A percentile compares a stretch with the other conserved stretches of the same genome.
phyloP scores from a whole-genome alignment of 2,113 vertebrate species.

The Nothobranchius kuhntae region DNA sequence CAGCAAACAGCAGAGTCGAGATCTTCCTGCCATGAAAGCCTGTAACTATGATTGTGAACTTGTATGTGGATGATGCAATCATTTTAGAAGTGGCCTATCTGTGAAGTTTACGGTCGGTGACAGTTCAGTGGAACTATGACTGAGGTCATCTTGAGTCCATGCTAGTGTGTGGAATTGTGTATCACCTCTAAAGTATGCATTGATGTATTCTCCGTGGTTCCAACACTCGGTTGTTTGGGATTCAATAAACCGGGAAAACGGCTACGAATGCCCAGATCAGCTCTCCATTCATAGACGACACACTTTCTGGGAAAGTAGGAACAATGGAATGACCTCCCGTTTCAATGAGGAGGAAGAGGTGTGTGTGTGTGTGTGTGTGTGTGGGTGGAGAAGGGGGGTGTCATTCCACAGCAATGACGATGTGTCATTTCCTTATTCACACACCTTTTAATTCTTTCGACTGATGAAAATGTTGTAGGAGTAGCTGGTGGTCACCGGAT shows the following conservation, averaged over 20 bases:
- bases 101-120: slow-evolving; percentile 17
- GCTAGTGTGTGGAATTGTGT: background rate
- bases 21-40: background rate
- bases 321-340: slow-evolving; percentile 61
- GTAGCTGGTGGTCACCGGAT: background rate
- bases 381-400: too few relatives aligned
- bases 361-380: too few relatives aligned
- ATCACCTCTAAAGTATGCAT: slow-evolving; percentile 21
- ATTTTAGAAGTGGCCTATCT: slow-evolving; percentile 4
- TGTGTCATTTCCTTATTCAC: slow-evolving; percentile 19
- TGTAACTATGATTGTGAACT: slow-evolving; percentile 1
- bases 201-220: slow-evolving; percentile 6
- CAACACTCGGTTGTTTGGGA: slow-evolving; percentile 22
- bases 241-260: slow-evolving; percentile 17
- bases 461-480: background rate
- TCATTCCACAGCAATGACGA: slow-evolving; percentile 29
- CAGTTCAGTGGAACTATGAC: background rate
- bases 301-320: slow-evolving; percentile 7
- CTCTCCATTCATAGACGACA: background rate
- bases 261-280: slow-evolving; percentile 1
- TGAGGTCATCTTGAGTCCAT: slow-evolving; percentile 1
- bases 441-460: background rate
- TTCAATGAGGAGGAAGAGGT: slow-evolving; percentile 17
- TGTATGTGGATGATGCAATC: slow-evolving; percentile 1
- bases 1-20: too few relatives aligned